A percentile compares a stretch with the other conserved stretches of the same genome.
Evolutionary conservation across 1,140 invertebrate species (phyloP).

Genomic region (Harpegnathos saltator): DNA sequence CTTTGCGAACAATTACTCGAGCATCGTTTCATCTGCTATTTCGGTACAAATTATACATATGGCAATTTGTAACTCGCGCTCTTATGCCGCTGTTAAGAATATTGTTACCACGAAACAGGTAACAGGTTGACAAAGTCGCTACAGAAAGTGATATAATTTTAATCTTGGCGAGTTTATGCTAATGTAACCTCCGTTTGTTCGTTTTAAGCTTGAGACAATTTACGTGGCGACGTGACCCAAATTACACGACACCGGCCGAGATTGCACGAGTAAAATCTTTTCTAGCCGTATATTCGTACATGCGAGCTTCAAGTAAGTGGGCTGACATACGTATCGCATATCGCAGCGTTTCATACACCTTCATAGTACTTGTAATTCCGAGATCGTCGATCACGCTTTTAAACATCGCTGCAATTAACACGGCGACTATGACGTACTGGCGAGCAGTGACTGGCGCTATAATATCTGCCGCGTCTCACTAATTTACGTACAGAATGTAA

Average conservation of each 20-base stretch:
- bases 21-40: too few relatives aligned
- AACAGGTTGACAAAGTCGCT: background rate
- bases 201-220: constrained; percentile 33
- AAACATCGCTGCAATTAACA: background rate
- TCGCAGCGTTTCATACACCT: too few relatives aligned
- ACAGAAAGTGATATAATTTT: background rate
- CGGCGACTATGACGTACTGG: too few relatives aligned
- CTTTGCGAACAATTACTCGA: background rate
- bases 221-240: constrained; percentile 41
- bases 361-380: too few relatives aligned
- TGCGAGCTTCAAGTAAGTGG: constrained; percentile 21
- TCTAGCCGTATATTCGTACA: background rate
- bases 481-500: too few relatives aligned
- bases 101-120: background rate
- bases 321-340: background rate
- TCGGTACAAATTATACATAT: background rate
- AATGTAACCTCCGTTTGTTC: constrained; percentile 28
- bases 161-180: constrained; percentile 23
- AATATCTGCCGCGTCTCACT: too few relatives aligned
- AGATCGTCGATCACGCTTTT: too few relatives aligned
- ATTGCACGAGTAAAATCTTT: constrained; percentile 28
- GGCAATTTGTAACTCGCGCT: background rate
- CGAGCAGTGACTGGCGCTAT: too few relatives aligned
- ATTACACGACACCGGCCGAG: constrained; percentile 39
- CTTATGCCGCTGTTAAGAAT: background rate